These are phyloP conservation scores for Apotomis capreana DNA, from an alignment of 2,888 invertebrate species.

Conservation along the genomic window DNA sequence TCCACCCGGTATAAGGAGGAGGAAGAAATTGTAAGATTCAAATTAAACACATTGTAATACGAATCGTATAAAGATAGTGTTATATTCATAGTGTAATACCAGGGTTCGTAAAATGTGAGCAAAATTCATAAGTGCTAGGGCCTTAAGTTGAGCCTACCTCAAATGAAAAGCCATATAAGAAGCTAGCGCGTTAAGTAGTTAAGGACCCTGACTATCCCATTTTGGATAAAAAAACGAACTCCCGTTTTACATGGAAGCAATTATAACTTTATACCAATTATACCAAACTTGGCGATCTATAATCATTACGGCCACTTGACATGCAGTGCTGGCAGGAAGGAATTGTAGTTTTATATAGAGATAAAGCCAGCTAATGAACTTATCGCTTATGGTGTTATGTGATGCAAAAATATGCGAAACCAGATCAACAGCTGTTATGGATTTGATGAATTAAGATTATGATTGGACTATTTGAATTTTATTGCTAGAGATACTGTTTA, in stretches of 20 bases:
- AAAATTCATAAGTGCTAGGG: too few species aligned
- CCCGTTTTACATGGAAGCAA: slow-evolving; percentile 3
- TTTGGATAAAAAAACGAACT: neutral
- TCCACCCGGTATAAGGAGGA: neutral
- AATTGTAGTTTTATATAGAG: slow-evolving; percentile 37
- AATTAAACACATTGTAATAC: too few species aligned
- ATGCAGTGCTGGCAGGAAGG: slow-evolving; percentile 36
- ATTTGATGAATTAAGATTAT: slow-evolving; percentile 42
- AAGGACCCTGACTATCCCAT: neutral
- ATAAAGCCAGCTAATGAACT: slow-evolving; percentile 21
- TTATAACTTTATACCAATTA: slow-evolving; percentile 20
- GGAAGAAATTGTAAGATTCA: too few species aligned
- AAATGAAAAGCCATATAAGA: too few species aligned
- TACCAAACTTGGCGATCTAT: slow-evolving; percentile 25
- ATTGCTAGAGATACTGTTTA: neutral
- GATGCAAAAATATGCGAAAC: slow-evolving; percentile 39
- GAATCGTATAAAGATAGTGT: too few species aligned
- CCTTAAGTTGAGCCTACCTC: too few species aligned
- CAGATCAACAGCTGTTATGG: slow-evolving; percentile 42
- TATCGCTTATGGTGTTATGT: slow-evolving; percentile 33
- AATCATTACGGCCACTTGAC: slow-evolving; percentile 18
- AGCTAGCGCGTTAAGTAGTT: too few species aligned
- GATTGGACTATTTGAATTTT: slow-evolving; percentile 16
- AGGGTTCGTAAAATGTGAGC: too few species aligned
- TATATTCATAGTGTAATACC: too few species aligned